Percentiles rank a stretch among this genome's conserved stretches.
Conservation (phyloP, 2,888 invertebrate genomes). For the Nyleta sp. region DNA sequence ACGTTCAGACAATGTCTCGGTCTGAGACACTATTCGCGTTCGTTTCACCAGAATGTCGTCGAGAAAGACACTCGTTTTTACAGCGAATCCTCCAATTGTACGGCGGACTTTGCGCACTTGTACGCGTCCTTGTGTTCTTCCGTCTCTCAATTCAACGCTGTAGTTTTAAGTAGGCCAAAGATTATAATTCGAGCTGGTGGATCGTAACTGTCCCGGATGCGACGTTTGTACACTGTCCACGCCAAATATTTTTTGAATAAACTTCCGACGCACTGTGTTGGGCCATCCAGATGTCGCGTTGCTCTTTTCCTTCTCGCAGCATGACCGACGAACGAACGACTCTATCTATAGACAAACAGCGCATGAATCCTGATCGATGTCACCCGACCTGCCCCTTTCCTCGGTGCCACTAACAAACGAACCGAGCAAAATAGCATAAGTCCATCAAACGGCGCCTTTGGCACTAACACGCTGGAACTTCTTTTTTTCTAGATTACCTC, state of each 20-base stretch:
- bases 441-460: not conserved
- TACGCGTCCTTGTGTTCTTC: no score
- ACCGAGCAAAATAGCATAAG: not conserved
- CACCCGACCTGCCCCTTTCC: not conserved
- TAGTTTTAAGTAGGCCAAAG: conserved; percentile 32
- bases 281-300: conserved; percentile 23
- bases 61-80: no score
- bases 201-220: conserved; percentile 6
- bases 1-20: no score
- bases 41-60: no score
- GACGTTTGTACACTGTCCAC: conserved; percentile 28
- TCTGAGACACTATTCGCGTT: no score
- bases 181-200: conserved; percentile 7
- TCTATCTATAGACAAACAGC: conserved; percentile 4
- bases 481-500: conserved; percentile 56
- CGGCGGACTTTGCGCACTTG: no score
- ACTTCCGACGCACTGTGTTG: conserved; percentile 32
- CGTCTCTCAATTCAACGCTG: no score
- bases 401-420: conserved; percentile 28
- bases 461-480: conserved; percentile 49
- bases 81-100: not conserved
- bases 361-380: conserved; percentile 30
- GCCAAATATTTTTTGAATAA: conserved; percentile 51
- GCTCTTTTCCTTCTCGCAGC: conserved; percentile 23
- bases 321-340: conserved; percentile 18